Evolutionary conservation across 2,113 vertebrate genomes (phyloP), one percentile per base, ranked within the genome.

Genomic region (Myotis davidii): DNA sequence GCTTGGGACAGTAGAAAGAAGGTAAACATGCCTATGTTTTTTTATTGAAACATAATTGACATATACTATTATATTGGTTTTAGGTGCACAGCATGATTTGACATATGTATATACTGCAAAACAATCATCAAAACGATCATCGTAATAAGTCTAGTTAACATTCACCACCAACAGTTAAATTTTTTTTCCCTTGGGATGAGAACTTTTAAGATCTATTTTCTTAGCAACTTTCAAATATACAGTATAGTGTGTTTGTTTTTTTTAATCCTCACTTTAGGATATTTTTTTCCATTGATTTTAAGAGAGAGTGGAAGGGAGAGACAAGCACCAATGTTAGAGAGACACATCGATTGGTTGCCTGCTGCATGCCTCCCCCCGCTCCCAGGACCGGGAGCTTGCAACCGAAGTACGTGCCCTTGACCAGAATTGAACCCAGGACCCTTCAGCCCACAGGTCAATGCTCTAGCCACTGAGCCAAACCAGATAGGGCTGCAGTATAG

Each of bases 1-100:
- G 79, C 21, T 79, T 87, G 86, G 85, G 59, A 65, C 29, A 85
- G 73, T 85, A 50, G 78, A 76, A 88, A 81, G 39, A 67, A 82
- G 52, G 39, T 42, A 82, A 64, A 27, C 48, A 77, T 50, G 7
- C 8, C 37, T 88, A 39, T 5, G 61, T 79, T 82, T 45, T 73
- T 23, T 70, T 32, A n/a, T n/a, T 29, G 6, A 70, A 17, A n/a
- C 48, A 20, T 64, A 50, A 61, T n/a, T 87, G 52, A 87, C 25
- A 81, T 39, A 17, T 70, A 56, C 42, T 37, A 56, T 82, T 59
- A 42, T 74, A n/a, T 93, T 93, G 79, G 21, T 90, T 73, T 90
- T 17, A 78, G n/a, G 45, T 67, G 9, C 37, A 67, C 45, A 32
- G 42, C 29, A 29, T 85, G 82, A 56, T 76, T 69, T 1, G 2